Conservation (phyloP, 2,113 vertebrate species). For the Vulpes vulpes region DNA sequence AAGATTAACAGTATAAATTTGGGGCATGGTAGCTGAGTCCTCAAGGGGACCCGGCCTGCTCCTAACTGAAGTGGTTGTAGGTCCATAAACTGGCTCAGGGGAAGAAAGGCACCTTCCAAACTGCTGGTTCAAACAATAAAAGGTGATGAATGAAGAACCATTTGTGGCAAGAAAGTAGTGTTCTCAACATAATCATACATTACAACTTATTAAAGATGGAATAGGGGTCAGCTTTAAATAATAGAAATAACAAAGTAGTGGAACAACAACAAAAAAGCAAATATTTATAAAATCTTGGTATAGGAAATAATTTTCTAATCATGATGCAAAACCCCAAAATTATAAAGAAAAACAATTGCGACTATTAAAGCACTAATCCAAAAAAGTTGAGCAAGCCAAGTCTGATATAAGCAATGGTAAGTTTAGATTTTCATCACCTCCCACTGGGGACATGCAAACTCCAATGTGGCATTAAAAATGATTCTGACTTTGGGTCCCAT, state of each 20-base stretch:
- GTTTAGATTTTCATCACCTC: background rate
- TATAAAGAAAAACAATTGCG: background rate
- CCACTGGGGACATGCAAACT: background rate
- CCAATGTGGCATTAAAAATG: background rate
- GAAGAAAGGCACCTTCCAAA: too few relatives aligned
- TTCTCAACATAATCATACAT: background rate
- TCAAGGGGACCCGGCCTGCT: too few relatives aligned
- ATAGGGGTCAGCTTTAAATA: background rate
- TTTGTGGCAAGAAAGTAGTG: background rate
- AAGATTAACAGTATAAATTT: too few relatives aligned
- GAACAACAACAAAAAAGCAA: background rate
- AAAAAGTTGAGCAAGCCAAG: background rate
- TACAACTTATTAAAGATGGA: background rate
- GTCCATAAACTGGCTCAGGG: background rate
- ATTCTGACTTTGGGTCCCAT: background rate
- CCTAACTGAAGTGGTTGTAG: background rate
- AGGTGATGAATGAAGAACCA: background rate
- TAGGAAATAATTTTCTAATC: too few relatives aligned
- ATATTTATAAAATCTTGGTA: background rate
- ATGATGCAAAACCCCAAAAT: background rate
- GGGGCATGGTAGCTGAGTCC: rapidly evolving
- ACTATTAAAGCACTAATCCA: background rate
- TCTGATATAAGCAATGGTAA: background rate
- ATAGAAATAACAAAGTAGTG: background rate
- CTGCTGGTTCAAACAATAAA: too few relatives aligned